Percentiles rank a stretch among this genome's conserved stretches.
These are phyloP conservation scores for Iguana delicatissima DNA, from an alignment of 2,797 vertebrate species.

Conservation along the genomic window DNA sequence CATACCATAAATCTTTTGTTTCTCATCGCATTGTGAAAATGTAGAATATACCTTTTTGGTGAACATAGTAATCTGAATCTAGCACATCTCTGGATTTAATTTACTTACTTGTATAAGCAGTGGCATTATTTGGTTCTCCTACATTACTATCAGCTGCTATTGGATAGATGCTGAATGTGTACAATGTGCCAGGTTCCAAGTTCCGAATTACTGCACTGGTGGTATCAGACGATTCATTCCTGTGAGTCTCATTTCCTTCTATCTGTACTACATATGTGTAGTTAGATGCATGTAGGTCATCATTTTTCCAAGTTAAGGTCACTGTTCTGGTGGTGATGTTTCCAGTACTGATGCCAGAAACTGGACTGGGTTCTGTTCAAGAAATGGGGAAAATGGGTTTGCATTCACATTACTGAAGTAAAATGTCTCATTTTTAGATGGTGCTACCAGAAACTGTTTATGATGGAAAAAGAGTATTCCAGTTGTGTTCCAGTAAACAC, in stretches of 20 bases:
- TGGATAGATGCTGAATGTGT: background rate
- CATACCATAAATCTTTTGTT: no score
- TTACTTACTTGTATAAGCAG: conserved; percentile 15
- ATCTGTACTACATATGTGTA: rapidly evolving
- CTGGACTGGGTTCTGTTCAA: conserved; percentile 26
- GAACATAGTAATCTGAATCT: no score
- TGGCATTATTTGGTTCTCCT: background rate
- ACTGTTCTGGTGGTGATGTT: conserved; percentile 13
- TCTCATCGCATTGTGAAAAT: no score
- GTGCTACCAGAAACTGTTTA: background rate
- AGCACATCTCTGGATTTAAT: background rate
- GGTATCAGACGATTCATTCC: rapidly evolving
- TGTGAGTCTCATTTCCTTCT: rapidly evolving
- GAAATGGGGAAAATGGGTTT: background rate
- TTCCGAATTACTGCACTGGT: rapidly evolving
- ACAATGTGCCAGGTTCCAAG: conserved; percentile 14
- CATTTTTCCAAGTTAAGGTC: conserved; percentile 3
- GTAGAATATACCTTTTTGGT: no score
- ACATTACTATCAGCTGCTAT: background rate
- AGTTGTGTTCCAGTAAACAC: no score
- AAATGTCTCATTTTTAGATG: background rate
- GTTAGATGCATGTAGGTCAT: rapidly evolving
- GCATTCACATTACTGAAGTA: no score
- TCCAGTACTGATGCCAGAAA: background rate
- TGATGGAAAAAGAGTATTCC: background rate